Percentiles rank a stretch among this genome's conserved stretches.
Conservation (phyloP, 2,797 vertebrate genomes). For the Brachyalestes nurse region DNA sequence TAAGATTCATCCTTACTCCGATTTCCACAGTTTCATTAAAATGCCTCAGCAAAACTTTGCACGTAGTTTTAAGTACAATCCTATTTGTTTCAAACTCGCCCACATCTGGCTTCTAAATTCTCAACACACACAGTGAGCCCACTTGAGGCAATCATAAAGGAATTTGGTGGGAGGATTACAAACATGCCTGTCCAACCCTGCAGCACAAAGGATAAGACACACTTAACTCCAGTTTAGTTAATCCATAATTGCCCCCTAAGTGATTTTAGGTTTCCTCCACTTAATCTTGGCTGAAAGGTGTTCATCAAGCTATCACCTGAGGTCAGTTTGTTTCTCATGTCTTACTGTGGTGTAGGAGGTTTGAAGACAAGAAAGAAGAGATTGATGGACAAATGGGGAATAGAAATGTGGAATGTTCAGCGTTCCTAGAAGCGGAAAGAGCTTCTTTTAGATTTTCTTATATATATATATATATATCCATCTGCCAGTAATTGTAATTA, state of each 20-base stretch:
- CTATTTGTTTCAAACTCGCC: background rate
- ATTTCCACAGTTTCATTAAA: too few relatives aligned
- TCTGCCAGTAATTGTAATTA: too few relatives aligned
- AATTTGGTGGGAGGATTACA: slow-evolving; percentile 25
- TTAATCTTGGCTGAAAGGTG: slow-evolving; percentile 60
- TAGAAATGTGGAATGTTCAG: slow-evolving; percentile 33
- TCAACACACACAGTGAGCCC: slow-evolving; percentile 5
- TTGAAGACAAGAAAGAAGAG: slow-evolving; percentile 32
- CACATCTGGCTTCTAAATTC: slow-evolving; percentile 13
- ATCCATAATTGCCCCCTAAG: slow-evolving; percentile 32
- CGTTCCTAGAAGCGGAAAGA: background rate
- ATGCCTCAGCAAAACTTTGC: too few relatives aligned
- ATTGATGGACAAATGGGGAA: slow-evolving; percentile 32
- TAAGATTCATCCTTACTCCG: too few relatives aligned
- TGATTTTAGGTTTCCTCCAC: slow-evolving; percentile 44
- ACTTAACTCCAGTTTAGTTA: slow-evolving; percentile 28
- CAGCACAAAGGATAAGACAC: slow-evolving; percentile 8
- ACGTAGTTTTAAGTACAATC: too few relatives aligned
- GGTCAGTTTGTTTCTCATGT: slow-evolving; percentile 36
- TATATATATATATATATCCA: too few relatives aligned
- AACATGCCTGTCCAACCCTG: slow-evolving; percentile 20
- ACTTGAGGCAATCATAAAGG: slow-evolving; percentile 32
- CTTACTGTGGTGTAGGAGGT: slow-evolving; percentile 6
- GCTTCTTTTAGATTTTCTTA: background rate
- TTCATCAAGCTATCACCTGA: slow-evolving; percentile 33